Evolutionary conservation across 2,888 invertebrate species (phyloP), one percentile per base, ranked within the genome.

Genomic region (Aspidapion aeneum): DNA sequence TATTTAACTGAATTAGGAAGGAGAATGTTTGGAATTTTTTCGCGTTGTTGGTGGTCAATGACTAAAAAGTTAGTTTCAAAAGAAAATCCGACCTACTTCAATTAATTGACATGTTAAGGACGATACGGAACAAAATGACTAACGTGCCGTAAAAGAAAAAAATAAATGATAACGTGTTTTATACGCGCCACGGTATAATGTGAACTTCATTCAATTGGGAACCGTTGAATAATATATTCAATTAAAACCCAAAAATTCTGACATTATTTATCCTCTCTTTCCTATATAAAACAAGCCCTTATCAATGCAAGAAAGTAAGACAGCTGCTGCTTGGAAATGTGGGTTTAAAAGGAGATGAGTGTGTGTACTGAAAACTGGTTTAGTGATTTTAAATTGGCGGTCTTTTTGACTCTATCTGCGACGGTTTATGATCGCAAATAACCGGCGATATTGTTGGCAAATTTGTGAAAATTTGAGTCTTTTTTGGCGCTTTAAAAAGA

Each of bases 41-140:
- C n/a, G n/a, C n/a, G n/a, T n/a, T n/a, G n/a, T n/a, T n/a, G n/a
- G n/a, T n/a, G n/a, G n/a, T n/a, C n/a, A n/a, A n/a, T n/a, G n/a
- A n/a, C n/a, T n/a, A n/a, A n/a, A n/a, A n/a, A n/a, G n/a, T n/a
- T n/a, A n/a, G n/a, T n/a, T n/a, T n/a, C n/a, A 9, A 18, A 18
- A 17, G 52, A 19, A 52, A 52, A 18, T 52, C 52, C 52, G 3
- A 35, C 35, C 35, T 35, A 52, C 5, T 18, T 52, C 52, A 18
- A 52, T 61, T 63, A 63, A 64, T 66, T 66, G 63, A 66, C 59
- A 62, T 62, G 61, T 66, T 61, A 17, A 18, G 20, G 54, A 2
- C 50, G 55, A 19, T 63, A 63, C 61, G 66, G 57, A 22, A 55
- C 55, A 17, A 58, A 49, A 58, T 60, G 61, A 63, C 61, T 52